Percentiles rank a stretch among this genome's conserved stretches.
These are phyloP conservation scores for Drosophila mojavensis DNA, from an alignment of 1,140 invertebrate species.

Conservation along the genomic window DNA sequence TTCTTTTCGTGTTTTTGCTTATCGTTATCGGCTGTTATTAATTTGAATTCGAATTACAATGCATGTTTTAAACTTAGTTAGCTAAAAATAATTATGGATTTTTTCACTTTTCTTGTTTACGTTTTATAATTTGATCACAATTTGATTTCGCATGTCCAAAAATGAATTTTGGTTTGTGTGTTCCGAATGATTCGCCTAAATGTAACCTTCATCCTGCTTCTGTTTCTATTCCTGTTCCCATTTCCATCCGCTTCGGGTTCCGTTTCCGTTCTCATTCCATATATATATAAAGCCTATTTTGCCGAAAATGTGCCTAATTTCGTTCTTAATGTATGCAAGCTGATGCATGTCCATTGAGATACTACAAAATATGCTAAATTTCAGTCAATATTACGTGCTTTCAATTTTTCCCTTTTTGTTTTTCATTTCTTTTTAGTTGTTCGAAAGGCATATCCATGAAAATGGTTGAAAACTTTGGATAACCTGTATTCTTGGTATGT, in stretches of 20 bases:
- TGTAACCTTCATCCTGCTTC: constrained; percentile 47
- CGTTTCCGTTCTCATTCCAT: constrained; percentile 45
- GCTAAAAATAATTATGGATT: constrained; percentile 71
- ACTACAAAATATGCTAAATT: constrained; percentile 68
- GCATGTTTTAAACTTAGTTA: constrained; percentile 59
- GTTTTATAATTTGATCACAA: constrained; percentile 74
- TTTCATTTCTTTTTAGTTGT: constrained; percentile 14
- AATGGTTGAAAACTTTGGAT: constrained; percentile 37
- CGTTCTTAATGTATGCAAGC: constrained; percentile 50
- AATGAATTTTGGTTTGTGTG: constrained; percentile 74
- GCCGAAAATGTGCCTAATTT: constrained; percentile 44
- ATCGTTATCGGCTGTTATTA: constrained; percentile 56
- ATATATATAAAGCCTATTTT: constrained; percentile 35
- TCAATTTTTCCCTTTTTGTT: constrained; percentile 20
- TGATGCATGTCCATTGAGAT: constrained; percentile 33
- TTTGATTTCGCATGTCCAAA: constrained; percentile 82
- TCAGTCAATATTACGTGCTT: constrained; percentile 73
- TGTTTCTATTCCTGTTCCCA: constrained; percentile 38
- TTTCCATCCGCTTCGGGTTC: constrained; percentile 22
- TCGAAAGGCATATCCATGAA: constrained; percentile 47
- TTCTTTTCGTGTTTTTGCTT: constrained; percentile 8
- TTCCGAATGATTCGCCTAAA: constrained; percentile 79
- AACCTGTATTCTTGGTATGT: constrained; percentile 22
- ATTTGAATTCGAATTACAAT: constrained; percentile 72
- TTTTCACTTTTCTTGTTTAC: constrained; percentile 40